These are phyloP conservation scores for Poecilia wingei DNA, from an alignment of 2,797 vertebrate genomes.

Conservation along the genomic window DNA sequence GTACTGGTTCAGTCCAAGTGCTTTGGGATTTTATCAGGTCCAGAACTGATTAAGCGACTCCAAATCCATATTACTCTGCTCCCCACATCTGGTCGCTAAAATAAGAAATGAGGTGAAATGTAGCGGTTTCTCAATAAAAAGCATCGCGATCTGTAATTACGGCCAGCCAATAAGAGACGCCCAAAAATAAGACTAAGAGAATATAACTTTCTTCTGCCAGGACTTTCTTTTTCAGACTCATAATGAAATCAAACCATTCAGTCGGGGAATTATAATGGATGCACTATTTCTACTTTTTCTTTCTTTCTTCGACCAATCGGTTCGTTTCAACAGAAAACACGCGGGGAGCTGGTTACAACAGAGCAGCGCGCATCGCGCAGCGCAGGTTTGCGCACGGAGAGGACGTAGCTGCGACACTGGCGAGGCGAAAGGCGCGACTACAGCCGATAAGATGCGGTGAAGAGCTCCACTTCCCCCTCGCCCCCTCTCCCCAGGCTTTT, in stretches of 20 bases:
- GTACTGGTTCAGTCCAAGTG: background rate
- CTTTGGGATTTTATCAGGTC: background rate
- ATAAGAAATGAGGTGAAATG: background rate
- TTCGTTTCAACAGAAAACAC: slow-evolving; percentile 46
- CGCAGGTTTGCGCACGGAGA: slow-evolving; percentile 49
- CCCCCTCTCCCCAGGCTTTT: background rate
- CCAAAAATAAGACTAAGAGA: background rate
- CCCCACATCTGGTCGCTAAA: background rate
- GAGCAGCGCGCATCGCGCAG: slow-evolving; percentile 49
- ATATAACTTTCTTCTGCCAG: background rate
- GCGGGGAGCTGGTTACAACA: slow-evolving; percentile 21
- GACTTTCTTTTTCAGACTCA: background rate
- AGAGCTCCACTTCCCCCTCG: background rate
- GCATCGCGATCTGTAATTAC: background rate
- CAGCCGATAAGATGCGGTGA: slow-evolving; percentile 66
- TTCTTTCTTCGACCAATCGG: slow-evolving; percentile 59
- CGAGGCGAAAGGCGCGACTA: slow-evolving; percentile 37
- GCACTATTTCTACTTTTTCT: background rate
- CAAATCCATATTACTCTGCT: background rate
- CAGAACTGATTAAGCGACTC: background rate
- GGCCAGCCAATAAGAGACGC: background rate
- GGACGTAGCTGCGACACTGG: slow-evolving; percentile 64
- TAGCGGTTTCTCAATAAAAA: background rate
- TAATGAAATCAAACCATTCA: background rate
- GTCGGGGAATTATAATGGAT: background rate